Base-by-base conservation (phyloP, 2,797 vertebrate genomes). In the Acanthiza pusilla region DNA sequence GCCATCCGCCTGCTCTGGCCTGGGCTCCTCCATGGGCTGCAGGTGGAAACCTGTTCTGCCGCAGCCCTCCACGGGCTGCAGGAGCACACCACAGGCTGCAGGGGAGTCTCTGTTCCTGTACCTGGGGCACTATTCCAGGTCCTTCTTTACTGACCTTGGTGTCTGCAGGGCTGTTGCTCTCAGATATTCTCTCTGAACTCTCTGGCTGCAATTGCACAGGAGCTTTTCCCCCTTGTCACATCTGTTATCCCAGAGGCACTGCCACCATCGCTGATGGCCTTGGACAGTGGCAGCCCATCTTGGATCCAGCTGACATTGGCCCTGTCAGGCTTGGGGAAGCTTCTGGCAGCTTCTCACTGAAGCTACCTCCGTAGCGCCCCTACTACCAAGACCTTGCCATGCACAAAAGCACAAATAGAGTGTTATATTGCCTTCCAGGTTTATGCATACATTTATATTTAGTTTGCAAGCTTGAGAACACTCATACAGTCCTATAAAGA, bases 271-370 rank as follows among this genome's bases (percentile, higher is more conserved):
- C n/a, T 67, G 54, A 23, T 61, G 11, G 40, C n/a, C 20, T 60
- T 67, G 14, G 26, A 11, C 16, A 42, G 36, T 0, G 0, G 32
- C 27, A 47, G 15, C 13, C 68, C 5, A 4, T 54, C 62, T 42
- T 50, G 18, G 42, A 61, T 45, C 18, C 13, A 14, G 17, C 34
- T 73, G 61, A 29, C 17, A 27, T 36, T 81, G 42, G 17, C 47
- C 9, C 14, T 54, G 19, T 48, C 48, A 47, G 40, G 48, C 43
- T 5, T 11, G 43, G 12, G 32, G n/a, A 70, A 70, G 19, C 29
- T 89, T 63, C 61, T 43, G 13, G 20, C 50, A 51, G 25, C 21
- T 65, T 77, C 38, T 84, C 51, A 58, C 15, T 27, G 30, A 58
- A 51, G 23, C 5, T 20, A 38, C 17, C 10, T 38, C 15, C 43